phyloP scores from a whole-genome alignment of 2,888 invertebrate species.

The Oscheius sp. region DNA sequence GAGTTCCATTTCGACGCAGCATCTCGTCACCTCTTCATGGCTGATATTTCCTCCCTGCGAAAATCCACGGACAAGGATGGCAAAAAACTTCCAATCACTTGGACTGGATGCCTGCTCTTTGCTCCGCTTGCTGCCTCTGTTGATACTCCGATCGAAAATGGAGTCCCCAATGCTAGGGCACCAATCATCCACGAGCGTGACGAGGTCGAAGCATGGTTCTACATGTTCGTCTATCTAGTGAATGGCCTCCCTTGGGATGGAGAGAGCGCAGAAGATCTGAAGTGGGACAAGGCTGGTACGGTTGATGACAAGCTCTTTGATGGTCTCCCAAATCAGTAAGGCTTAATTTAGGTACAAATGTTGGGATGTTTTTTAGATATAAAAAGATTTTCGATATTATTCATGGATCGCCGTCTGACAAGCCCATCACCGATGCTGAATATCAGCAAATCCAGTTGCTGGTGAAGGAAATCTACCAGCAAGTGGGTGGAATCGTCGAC shows the following conservation, averaged over 20 bases:
- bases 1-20: slow-evolving; percentile 60
- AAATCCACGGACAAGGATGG: slow-evolving; percentile 17
- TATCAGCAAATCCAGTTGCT: slow-evolving; percentile 31
- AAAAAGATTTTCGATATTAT: slow-evolving; percentile 45
- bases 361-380: slow-evolving; percentile 40
- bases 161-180: too few species aligned
- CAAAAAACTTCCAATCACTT: slow-evolving; percentile 35
- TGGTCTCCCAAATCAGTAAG: slow-evolving; percentile 40
- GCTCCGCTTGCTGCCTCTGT: slow-evolving; percentile 53
- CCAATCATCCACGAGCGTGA: slow-evolving; percentile 40
- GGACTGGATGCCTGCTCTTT: slow-evolving; percentile 50
- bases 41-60: slow-evolving; percentile 56
- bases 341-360: not conserved
- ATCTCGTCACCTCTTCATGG: slow-evolving; percentile 63
- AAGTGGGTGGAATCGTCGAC: slow-evolving; percentile 48
- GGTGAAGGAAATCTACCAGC: slow-evolving; percentile 41
- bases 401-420: not conserved
- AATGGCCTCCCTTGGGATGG: slow-evolving; percentile 57
- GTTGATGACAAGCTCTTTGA: slow-evolving; percentile 30
- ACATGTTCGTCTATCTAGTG: slow-evolving; percentile 53
- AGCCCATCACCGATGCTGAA: slow-evolving; percentile 36
- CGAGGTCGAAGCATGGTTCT: slow-evolving; percentile 63
- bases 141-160: not conserved
- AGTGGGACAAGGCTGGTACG: slow-evolving; percentile 33
- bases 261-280: slow-evolving; percentile 40